A percentile compares a stretch with the other conserved stretches of the same genome.
Conservation (phyloP, 2,888 invertebrate genomes). For the Caenorhabditis drosophilae region DNA sequence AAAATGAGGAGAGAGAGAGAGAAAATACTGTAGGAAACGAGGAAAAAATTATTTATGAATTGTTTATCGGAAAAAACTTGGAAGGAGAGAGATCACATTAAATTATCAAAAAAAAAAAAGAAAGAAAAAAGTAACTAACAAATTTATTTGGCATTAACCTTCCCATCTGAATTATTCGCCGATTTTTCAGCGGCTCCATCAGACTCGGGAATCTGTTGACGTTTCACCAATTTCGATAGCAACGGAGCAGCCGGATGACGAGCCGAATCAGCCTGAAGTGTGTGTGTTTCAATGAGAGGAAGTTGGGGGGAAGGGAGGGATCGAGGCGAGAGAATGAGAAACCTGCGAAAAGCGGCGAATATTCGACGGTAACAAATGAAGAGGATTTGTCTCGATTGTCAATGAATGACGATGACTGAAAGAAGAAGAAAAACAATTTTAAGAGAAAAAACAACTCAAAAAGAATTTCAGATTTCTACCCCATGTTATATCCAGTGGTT, state of each 20-base stretch:
- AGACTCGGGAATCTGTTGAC: constrained; percentile 39
- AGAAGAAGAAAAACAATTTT: neutral
- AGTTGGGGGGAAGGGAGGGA: too few species aligned
- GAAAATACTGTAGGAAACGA: too few species aligned
- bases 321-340: neutral
- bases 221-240: constrained; percentile 45
- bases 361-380: constrained; percentile 60
- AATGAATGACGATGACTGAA: constrained; percentile 60
- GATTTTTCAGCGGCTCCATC: constrained; percentile 16
- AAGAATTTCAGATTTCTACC: constrained; percentile 6
- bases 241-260: constrained; percentile 45
- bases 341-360: constrained; percentile 48
- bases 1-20: too few species aligned
- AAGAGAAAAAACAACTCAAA: neutral
- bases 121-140: too few species aligned
- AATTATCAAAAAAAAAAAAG: too few species aligned
- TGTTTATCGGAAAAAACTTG: too few species aligned
- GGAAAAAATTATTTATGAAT: too few species aligned
- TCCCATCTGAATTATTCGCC: neutral
- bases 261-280: constrained; percentile 48
- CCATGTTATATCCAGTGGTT: constrained; percentile 24
- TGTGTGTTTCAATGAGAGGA: neutral
- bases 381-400: constrained; percentile 61
- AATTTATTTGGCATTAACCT: constrained; percentile 29
- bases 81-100: too few species aligned